Conservation (phyloP, 2,113 vertebrate species). For the Spilogale gracilis region DNA sequence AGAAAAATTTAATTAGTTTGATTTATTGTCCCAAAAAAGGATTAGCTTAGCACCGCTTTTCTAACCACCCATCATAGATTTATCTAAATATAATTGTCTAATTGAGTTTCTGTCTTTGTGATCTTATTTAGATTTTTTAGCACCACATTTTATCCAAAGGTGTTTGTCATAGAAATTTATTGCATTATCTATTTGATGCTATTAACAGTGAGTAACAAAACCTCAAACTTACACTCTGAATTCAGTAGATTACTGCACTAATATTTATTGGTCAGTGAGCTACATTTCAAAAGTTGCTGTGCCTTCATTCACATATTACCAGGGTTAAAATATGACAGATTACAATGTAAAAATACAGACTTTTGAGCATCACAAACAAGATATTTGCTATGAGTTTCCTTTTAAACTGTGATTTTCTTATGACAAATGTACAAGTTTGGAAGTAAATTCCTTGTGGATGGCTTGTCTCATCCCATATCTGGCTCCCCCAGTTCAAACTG, state of each 20-base stretch:
- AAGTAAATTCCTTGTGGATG: constrained; percentile 47
- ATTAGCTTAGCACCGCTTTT: constrained; percentile 36
- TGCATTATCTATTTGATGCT: constrained; percentile 45
- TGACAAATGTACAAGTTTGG: not conserved
- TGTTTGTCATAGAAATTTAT: constrained; percentile 56
- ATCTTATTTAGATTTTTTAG: constrained; percentile 66
- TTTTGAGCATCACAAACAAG: constrained; percentile 27
- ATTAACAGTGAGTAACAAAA: constrained; percentile 55
- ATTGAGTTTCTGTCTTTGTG: constrained; percentile 55
- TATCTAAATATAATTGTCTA: constrained; percentile 60
- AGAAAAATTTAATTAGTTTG: constrained; percentile 13
- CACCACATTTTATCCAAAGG: not conserved
- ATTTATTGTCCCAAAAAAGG: not conserved
- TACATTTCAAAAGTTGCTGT: constrained; percentile 37
- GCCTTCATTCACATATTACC: not conserved
- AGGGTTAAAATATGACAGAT: not conserved
- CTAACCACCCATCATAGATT: constrained; percentile 35
- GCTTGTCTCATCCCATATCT: not conserved
- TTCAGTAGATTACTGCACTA: not conserved
- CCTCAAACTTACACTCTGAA: not conserved
- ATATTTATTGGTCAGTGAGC: constrained; percentile 15
- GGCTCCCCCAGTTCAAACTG: not conserved
- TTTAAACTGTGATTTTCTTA: constrained; percentile 39
- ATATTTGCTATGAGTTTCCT: not conserved
- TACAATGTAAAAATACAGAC: constrained; percentile 10